These are phyloP conservation scores for Lysandra coridon DNA, from an alignment of 2,888 invertebrate genomes.

Conservation along the genomic window DNA sequence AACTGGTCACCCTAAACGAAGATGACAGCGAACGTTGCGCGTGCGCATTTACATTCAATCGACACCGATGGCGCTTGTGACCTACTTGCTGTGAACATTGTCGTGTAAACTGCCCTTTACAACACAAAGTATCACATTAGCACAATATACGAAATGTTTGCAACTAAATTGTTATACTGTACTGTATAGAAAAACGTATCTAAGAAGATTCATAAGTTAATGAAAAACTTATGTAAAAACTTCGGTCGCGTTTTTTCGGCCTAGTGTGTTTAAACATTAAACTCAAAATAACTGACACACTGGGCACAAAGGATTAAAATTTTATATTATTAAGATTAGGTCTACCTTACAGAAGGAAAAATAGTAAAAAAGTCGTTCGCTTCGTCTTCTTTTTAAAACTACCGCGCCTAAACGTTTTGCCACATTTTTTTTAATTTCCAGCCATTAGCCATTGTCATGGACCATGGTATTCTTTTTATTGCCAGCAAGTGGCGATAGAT, in stretches of 20 bases:
- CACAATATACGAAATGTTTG: background rate
- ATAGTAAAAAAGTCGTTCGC: too few species aligned
- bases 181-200: background rate
- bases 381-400: too few species aligned
- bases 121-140: conserved; percentile 22
- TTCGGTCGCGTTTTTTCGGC: too few species aligned
- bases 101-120: conserved; percentile 37
- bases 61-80: conserved; percentile 55
- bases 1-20: conserved; percentile 47
- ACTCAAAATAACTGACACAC: too few species aligned
- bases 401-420: background rate
- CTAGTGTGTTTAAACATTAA: too few species aligned
- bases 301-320: too few species aligned
- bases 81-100: conserved; percentile 51
- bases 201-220: background rate
- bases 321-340: too few species aligned
- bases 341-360: too few species aligned
- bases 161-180: background rate
- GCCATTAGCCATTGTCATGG: background rate
- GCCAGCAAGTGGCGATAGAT: background rate
- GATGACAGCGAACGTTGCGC: conserved; percentile 56
- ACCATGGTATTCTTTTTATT: background rate
- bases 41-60: conserved; percentile 73
- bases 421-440: background rate
- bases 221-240: too few species aligned